These are phyloP conservation scores for Enhydra lutris DNA, from an alignment of 2,113 vertebrate species.

Conservation along the genomic window DNA sequence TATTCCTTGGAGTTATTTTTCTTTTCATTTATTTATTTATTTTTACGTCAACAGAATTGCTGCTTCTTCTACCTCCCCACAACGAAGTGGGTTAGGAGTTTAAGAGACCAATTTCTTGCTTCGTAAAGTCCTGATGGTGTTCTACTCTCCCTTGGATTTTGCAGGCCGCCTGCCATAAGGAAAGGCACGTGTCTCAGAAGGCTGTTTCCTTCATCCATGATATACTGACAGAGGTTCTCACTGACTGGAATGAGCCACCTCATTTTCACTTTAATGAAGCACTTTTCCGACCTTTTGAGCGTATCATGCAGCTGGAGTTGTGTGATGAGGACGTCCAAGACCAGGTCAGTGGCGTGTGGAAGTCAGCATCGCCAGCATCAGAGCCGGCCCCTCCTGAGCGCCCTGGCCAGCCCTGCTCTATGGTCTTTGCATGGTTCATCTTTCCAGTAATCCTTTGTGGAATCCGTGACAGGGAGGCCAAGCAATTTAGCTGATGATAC, in stretches of 20 bases:
- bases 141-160: background rate
- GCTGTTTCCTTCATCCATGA: conserved; percentile 98
- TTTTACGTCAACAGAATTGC: background rate
- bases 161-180: conserved; percentile 96
- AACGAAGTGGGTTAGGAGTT: background rate
- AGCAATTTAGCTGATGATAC: background rate
- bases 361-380: fast-evolving
- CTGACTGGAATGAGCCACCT: conserved; percentile 91
- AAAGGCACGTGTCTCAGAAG: conserved; percentile 96
- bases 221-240: conserved; percentile 94
- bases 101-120: background rate
- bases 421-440: fast-evolving
- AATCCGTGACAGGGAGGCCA: background rate
- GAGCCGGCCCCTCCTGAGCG: fast-evolving
- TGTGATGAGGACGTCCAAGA: conserved; percentile 99
- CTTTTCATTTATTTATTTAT: background rate
- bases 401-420: fast-evolving
- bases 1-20: background rate
- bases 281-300: conserved; percentile 95
- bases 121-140: background rate
- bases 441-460: fast-evolving
- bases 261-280: conserved; percentile 98
- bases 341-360: conserved; percentile 85
- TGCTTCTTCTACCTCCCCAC: background rate
- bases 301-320: conserved; percentile 97